These are phyloP conservation scores for Atractosteus spatula DNA, from an alignment of 2,113 vertebrate species.

Conservation along the genomic window DNA sequence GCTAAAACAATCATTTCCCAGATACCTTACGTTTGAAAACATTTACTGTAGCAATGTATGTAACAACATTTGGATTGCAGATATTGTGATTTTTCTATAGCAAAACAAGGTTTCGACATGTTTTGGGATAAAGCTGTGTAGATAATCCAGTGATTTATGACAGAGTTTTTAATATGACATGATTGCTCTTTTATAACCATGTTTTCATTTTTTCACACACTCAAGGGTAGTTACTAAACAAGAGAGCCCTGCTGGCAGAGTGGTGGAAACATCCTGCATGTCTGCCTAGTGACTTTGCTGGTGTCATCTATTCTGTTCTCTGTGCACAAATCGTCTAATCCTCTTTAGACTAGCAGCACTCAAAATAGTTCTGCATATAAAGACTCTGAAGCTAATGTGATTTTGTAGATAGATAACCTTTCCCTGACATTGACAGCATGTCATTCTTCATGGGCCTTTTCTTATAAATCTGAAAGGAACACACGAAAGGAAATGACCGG, in stretches of 20 bases:
- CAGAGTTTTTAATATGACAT: too few relatives aligned
- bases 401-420: constrained; percentile 33
- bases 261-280: constrained; percentile 31
- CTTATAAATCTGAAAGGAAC: constrained; percentile 16
- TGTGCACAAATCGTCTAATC: constrained; percentile 43
- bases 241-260: constrained; percentile 18
- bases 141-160: too few relatives aligned
- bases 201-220: too few relatives aligned
- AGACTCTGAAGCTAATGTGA: constrained; percentile 33
- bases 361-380: constrained; percentile 30
- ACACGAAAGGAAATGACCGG: not conserved
- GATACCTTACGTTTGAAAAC: too few relatives aligned
- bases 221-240: too few relatives aligned
- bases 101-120: too few relatives aligned
- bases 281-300: constrained; percentile 34
- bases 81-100: too few relatives aligned
- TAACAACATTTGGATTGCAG: too few relatives aligned
- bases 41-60: too few relatives aligned
- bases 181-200: too few relatives aligned
- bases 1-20: too few relatives aligned
- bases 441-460: constrained; percentile 9
- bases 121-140: too few relatives aligned
- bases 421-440: constrained; percentile 28
- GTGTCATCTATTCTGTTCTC: constrained; percentile 45
- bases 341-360: constrained; percentile 34